Evolutionary conservation across 2,888 invertebrate species (phyloP).

Genomic region (Podabrus alpinus): DNA sequence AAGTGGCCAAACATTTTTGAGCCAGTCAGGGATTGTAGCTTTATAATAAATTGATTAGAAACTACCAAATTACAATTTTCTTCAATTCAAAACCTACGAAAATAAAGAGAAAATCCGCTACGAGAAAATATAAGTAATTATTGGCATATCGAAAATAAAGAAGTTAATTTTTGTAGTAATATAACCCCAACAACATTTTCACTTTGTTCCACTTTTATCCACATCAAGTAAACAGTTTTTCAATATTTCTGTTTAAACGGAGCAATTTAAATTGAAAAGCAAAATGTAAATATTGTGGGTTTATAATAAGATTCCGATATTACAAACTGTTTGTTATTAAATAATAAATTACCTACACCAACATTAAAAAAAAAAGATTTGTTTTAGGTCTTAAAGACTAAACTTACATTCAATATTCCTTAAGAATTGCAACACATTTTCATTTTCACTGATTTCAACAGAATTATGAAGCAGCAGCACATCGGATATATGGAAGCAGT

Average conservation of each 20-base stretch:
- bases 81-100: too few relatives aligned
- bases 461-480: slow-evolving; percentile 24
- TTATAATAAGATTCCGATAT: background rate
- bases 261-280: background rate
- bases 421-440: slow-evolving; percentile 18
- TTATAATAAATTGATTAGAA: too few relatives aligned
- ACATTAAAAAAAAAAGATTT: too few relatives aligned
- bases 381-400: background rate
- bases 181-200: background rate
- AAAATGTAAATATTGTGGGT: background rate
- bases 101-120: too few relatives aligned
- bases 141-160: background rate
- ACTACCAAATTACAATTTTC: too few relatives aligned
- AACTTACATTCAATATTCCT: background rate
- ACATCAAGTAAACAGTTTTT: background rate
- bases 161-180: background rate
- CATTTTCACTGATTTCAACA: slow-evolving; percentile 17
- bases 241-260: background rate
- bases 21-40: too few relatives aligned
- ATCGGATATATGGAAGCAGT: slow-evolving; percentile 14
- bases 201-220: too few relatives aligned
- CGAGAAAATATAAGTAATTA: background rate
- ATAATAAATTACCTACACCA: too few relatives aligned
- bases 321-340: too few relatives aligned
- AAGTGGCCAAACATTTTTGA: too few relatives aligned